A percentile compares a stretch with the other conserved stretches of the same genome.
Conservation (phyloP, 2,113 vertebrate genomes). For the Siniperca knerii region DNA sequence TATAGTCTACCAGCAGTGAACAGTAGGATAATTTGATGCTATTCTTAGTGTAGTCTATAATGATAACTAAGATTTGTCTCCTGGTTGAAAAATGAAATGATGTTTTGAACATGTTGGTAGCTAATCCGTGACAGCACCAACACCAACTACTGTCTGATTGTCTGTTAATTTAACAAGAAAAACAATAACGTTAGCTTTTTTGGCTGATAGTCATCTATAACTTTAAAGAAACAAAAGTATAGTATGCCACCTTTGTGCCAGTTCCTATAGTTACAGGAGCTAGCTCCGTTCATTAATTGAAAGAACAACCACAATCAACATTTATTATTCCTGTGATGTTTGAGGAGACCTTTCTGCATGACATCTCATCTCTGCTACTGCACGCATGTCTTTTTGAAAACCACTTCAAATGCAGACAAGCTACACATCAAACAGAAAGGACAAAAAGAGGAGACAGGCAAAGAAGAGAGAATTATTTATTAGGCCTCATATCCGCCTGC, state of each 20-base stretch:
- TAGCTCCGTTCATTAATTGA: conserved; percentile 4
- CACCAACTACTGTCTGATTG: background rate
- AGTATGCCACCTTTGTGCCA: background rate
- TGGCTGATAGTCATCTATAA: background rate
- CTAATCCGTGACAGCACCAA: background rate
- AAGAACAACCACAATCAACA: conserved; percentile 9
- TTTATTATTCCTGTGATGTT: conserved; percentile 41
- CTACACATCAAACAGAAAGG: conserved; percentile 34
- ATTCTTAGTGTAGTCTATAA: background rate
- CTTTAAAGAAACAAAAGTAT: background rate
- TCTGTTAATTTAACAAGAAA: background rate
- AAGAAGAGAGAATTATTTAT: conserved; percentile 48
- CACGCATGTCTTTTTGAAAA: conserved; percentile 31
- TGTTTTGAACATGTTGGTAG: background rate
- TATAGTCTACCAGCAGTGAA: background rate
- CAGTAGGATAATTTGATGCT: too few relatives aligned
- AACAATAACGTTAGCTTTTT: background rate
- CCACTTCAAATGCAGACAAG: conserved; percentile 35
- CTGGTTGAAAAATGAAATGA: background rate
- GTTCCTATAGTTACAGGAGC: conserved; percentile 26
- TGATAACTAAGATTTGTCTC: background rate
- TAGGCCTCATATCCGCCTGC: conserved; percentile 37
- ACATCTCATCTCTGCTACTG: background rate
- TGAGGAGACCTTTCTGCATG: conserved; percentile 5
- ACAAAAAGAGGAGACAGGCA: conserved; percentile 22